Evolutionary conservation across 2,113 vertebrate genomes (phyloP), one percentile per base, ranked within the genome.

Genomic region (Opisthocomus hoazin): DNA sequence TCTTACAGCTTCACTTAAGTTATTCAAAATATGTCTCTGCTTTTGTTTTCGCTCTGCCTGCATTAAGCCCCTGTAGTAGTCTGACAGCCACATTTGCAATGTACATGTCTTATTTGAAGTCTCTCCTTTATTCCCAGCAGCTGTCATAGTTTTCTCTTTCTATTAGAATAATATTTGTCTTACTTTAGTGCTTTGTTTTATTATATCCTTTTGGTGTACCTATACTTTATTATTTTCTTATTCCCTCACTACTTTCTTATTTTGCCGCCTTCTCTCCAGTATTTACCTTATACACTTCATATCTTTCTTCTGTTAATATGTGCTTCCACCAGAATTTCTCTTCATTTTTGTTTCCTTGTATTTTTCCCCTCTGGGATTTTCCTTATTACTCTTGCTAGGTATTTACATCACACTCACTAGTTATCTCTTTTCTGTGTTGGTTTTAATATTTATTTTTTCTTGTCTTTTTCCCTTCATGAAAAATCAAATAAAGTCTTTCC

Each of bases 371-470:
- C 14, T 37, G 70, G 15, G 48, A 80, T 64, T 97, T 82, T 58
- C 12, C 46, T 89, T 89, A 77, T 87, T 94, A 57, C 17, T 75
- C 57, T 92, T 90, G 32, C 19, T 32, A 83, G 26, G 11, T 85
- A 85, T 97, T 89, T 87, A 74, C 34, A 84, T 85, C 37, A 27
- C 20, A 30, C 7, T 91, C 64, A 22, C 37, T 53, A 56, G 45
- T 39, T 94, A 43, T 74, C 58, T 94, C 12, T 61, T 69, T 76
- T 63, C 66, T 93, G 15, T 50, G 12, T 53, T 95, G 26, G 6
- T 58, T 94, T 95, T 68, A 82, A 69, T 90, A 88, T 90, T 96
- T 94, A 89, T 87, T 94, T 96, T 91, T 18, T 43, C 48, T 79
- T 78, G 26, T 27, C 23, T 76, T 82, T 87, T 89, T 64, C 26